phyloP scores from a whole-genome alignment of 1,140 invertebrate genomes.

The Brachionus calyciflorus region DNA sequence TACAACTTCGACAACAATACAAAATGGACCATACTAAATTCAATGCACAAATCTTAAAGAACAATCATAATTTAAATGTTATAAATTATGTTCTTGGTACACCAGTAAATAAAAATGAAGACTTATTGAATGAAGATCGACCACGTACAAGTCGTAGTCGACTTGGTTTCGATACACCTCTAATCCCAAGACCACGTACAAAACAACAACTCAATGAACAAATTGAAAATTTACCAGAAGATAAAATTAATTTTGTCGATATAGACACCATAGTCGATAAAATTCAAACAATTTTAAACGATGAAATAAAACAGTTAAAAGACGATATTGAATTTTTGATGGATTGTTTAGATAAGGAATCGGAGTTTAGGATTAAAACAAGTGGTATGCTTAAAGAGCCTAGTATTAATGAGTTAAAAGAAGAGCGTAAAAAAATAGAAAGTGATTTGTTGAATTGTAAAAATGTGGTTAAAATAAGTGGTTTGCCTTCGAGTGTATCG shows the following conservation, averaged over 20 bases:
- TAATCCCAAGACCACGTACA: not conserved
- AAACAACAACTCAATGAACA: not conserved
- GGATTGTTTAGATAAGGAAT: slow-evolving; percentile 17
- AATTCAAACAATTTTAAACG: not conserved
- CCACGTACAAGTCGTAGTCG: not conserved
- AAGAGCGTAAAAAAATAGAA: slow-evolving; percentile 34
- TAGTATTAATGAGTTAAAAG: slow-evolving; percentile 20
- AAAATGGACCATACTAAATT: not conserved
- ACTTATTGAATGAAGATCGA: not conserved
- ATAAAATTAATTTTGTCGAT: slow-evolving; percentile 15
- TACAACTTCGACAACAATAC: slow-evolving; percentile 13
- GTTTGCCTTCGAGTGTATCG: not conserved
- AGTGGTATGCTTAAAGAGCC: not conserved
- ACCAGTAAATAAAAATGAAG: not conserved
- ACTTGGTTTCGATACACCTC: not conserved
- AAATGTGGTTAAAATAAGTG: slow-evolving; percentile 18
- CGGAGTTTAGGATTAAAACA: not conserved
- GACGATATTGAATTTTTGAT: slow-evolving; percentile 19
- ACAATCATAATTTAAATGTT: slow-evolving; percentile 36
- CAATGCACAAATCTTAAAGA: not conserved
- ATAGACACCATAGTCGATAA: slow-evolving; percentile 12
- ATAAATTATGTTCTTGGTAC: slow-evolving; percentile 39
- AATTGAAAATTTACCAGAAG: not conserved
- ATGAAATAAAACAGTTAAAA: not conserved
- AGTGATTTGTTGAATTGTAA: slow-evolving; percentile 30